phyloP scores from a whole-genome alignment of 2,113 vertebrate genomes.

The Burhinus bistriatus region DNA sequence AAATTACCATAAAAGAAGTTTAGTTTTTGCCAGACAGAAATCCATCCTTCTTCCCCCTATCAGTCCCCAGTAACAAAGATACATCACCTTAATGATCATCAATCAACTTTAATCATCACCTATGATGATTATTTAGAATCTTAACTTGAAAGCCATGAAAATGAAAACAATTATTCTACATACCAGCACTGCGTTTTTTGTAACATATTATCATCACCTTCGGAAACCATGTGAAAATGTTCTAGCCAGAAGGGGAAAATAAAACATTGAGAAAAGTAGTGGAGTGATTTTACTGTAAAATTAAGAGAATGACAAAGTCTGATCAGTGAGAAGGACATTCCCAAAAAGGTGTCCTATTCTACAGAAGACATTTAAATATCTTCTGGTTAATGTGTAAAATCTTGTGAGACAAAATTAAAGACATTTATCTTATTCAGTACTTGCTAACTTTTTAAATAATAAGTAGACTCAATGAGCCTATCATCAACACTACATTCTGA shows the following conservation, averaged over 20 bases:
- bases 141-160: not conserved
- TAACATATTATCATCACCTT: not conserved
- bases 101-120: not conserved
- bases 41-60: not conserved
- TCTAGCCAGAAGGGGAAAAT: not conserved
- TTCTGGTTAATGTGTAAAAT: not conserved
- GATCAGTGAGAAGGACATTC: not conserved
- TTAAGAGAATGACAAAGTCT: not conserved
- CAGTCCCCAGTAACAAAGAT: not conserved
- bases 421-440: not conserved
- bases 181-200: not conserved
- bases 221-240: not conserved
- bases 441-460: not conserved
- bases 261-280: not conserved
- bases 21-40: not conserved
- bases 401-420: not conserved
- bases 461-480: not conserved
- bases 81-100: not conserved
- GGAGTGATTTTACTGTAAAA: not conserved
- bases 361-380: not conserved
- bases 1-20: not conserved
- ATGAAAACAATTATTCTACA: not conserved
- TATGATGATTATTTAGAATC: not conserved
- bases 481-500: not conserved
- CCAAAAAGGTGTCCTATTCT: not conserved